Percentiles rank a stretch among this genome's conserved stretches.
phyloP scores from a whole-genome alignment of 2,888 invertebrate species.

The Athrips mouffetella region DNA sequence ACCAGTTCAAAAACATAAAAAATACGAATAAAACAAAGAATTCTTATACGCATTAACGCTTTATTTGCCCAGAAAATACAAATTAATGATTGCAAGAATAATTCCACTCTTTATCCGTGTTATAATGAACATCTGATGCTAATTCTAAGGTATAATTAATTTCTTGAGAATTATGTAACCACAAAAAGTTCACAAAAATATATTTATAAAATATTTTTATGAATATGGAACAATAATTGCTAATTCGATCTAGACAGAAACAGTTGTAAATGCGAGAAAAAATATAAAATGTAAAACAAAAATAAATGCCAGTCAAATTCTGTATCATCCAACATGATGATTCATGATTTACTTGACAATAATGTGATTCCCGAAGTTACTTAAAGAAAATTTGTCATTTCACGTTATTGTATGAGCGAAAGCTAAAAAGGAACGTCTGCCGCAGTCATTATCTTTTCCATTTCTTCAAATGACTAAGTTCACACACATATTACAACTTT shows the following conservation, averaged over 20 bases:
- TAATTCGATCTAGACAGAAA: slow-evolving; percentile 42
- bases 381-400: too few relatives aligned
- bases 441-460: too few relatives aligned
- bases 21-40: slow-evolving; percentile 38
- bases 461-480: too few relatives aligned
- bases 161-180: slow-evolving; percentile 37
- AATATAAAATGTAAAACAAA: slow-evolving; percentile 25
- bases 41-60: slow-evolving; percentile 65
- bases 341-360: slow-evolving; percentile 6
- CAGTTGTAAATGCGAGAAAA: slow-evolving; percentile 38
- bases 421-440: too few relatives aligned
- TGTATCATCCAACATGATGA: too few relatives aligned
- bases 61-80: slow-evolving; percentile 77
- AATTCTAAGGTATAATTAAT: slow-evolving; percentile 33
- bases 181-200: slow-evolving; percentile 73
- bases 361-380: too few relatives aligned
- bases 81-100: slow-evolving; percentile 73
- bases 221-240: slow-evolving; percentile 66
- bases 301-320: slow-evolving; percentile 30
- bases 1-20: too few relatives aligned
- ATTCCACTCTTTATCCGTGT: slow-evolving; percentile 52
- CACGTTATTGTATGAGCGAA: too few relatives aligned
- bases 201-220: slow-evolving; percentile 59
- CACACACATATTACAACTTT: too few relatives aligned
- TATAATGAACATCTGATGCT: slow-evolving; percentile 45